Evolutionary conservation across 2,797 vertebrate genomes (phyloP), one percentile per base, ranked within the genome.

Genomic region (Labroides dimidiatus): DNA sequence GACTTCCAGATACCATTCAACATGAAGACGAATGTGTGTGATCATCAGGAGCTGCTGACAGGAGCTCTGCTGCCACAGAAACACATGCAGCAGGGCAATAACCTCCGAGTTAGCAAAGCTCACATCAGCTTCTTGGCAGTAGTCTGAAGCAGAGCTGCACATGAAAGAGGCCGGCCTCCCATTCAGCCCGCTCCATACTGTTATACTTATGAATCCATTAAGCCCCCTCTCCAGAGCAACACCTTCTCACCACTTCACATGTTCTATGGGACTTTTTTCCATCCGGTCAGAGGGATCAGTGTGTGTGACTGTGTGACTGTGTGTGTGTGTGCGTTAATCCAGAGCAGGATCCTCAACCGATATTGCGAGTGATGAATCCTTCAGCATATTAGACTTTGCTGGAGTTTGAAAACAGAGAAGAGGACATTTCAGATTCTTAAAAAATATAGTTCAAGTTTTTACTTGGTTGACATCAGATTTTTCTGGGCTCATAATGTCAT

Each of bases 151-250:
- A 66, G 33, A 75, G 62, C 59, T 27, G 6, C 51, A 78, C 55
- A 81, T 81, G 75, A 82, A 74, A 83, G 59, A 41, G 56, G 50
- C 17, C 1, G 8, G 39, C 21, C 58, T 61, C 27, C 55, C 67
- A 61, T 64, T 76, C 65, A 67, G 59, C 51, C 12, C 14, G 3
- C 8, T 63, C 53, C 72, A 65, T 58, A 37, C 45, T 69, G 62
- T 73, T 55, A 55, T 36, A 64, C 64, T 72, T 70, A 69, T 66
- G 52, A 77, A 67, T 64, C 78, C 54, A 78, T 82, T 69, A 82
- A 67, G 51, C 41, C 52, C 20, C 58, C 30, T 75, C 54, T 72
- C 5, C 27, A 64, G 59, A 42, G 13, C 36, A 52, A 48, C 66
- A 72, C 60, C 65, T 80, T 66, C 77, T 20, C 71, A 47, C 17